phyloP scores from a whole-genome alignment of 2,888 invertebrate species.

The Elysia crispata region DNA sequence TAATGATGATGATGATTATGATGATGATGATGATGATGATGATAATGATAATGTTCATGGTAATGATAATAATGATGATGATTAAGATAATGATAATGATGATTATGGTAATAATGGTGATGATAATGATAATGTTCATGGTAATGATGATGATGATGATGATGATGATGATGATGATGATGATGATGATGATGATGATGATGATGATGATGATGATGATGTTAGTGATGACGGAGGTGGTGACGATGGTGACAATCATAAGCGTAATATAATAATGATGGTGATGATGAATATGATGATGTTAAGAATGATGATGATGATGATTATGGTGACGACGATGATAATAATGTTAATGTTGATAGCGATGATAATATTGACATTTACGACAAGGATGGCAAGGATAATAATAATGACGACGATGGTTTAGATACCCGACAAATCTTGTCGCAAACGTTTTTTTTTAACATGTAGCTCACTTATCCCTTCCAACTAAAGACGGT shows the following conservation, averaged over 20 bases:
- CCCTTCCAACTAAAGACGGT: neutral
- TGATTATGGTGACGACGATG: neutral
- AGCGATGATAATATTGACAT: neutral
- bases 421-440: conserved; percentile 2
- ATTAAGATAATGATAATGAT: conserved; percentile 9
- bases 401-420: neutral
- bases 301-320: neutral
- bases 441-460: too few relatives aligned
- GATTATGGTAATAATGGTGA: conserved; percentile 16
- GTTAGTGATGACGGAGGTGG: conserved; percentile 20
- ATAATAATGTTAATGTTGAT: conserved; percentile 5
- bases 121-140: conserved; percentile 18
- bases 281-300: neutral
- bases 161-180: conserved; percentile 13
- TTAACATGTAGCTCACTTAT: too few relatives aligned
- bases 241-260: neutral
- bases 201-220: conserved; percentile 14
- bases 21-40: neutral
- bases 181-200: conserved; percentile 26
- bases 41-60: neutral
- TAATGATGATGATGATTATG: neutral
- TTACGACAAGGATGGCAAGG: neutral
- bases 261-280: conserved; percentile 6
- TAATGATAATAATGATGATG: neutral
- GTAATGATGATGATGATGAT: neutral